These are phyloP conservation scores for Meles meles DNA, from an alignment of 2,113 vertebrate species.

Conservation along the genomic window DNA sequence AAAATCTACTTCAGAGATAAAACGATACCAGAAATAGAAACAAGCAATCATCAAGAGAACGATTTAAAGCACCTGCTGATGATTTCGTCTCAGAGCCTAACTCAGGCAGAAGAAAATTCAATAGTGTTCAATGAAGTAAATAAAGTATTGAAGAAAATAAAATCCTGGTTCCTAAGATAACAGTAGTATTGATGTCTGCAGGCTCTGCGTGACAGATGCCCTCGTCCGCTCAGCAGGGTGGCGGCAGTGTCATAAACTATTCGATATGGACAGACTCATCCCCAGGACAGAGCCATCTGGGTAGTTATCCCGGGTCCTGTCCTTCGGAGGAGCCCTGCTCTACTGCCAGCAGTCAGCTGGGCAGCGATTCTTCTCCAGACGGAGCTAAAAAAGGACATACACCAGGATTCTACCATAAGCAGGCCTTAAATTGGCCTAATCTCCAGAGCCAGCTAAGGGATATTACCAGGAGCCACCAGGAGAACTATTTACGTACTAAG, in stretches of 20 bases:
- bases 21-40: slow-evolving; percentile 30
- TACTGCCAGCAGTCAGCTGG: background rate
- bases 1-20: slow-evolving; percentile 35
- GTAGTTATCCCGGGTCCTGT: background rate
- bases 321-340: background rate
- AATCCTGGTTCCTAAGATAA: slow-evolving; percentile 46
- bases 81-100: background rate
- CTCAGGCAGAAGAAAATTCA: slow-evolving; percentile 56
- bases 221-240: background rate
- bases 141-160: slow-evolving; percentile 41
- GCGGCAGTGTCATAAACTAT: background rate
- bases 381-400: background rate
- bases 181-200: slow-evolving; percentile 28
- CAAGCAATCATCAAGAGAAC: slow-evolving; percentile 20
- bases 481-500: background rate
- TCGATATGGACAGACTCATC: background rate
- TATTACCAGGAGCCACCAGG: background rate
- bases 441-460: background rate
- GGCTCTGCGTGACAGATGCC: background rate
- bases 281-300: background rate
- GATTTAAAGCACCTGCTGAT: slow-evolving; percentile 41
- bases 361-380: background rate
- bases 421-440: background rate
- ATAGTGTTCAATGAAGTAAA: slow-evolving; percentile 63
- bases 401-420: background rate